A percentile compares a stretch with the other conserved stretches of the same genome.
Conservation (phyloP, 2,888 invertebrate genomes). For the Drosophila dives region DNA sequence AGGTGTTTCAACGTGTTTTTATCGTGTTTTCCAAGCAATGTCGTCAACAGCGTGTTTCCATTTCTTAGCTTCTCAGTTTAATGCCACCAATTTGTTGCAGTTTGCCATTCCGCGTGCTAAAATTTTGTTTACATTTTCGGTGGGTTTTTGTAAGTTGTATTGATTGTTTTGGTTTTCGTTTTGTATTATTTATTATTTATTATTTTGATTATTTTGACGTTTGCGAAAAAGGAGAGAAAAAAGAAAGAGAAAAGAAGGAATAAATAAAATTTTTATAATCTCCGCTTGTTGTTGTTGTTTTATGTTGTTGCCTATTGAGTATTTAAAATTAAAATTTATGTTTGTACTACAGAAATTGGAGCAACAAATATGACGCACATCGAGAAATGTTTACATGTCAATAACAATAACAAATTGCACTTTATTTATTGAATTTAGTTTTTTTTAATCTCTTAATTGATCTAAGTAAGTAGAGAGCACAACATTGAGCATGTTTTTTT, state of each 20-base stretch:
- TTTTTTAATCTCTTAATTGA: constrained; percentile 33
- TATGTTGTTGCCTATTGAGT: constrained; percentile 57
- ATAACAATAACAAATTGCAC: constrained; percentile 53
- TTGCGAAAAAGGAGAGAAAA: constrained; percentile 70
- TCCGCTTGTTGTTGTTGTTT: constrained; percentile 64
- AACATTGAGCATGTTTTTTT: constrained; percentile 58
- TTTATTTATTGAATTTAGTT: constrained; percentile 20
- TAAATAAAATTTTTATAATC: constrained; percentile 76
- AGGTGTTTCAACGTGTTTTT: constrained; percentile 9
- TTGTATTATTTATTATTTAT: constrained; percentile 30
- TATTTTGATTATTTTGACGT: constrained; percentile 39
- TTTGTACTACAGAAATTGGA: constrained; percentile 56
- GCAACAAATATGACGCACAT: constrained; percentile 63
- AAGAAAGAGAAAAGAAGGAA: constrained; percentile 77
- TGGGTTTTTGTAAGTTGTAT: constrained; percentile 33
- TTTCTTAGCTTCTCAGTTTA: constrained; percentile 47
- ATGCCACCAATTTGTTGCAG: constrained; percentile 51
- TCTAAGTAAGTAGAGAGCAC: constrained; percentile 46
- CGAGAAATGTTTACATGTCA: constrained; percentile 63
- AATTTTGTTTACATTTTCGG: constrained; percentile 29
- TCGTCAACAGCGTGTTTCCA: constrained; percentile 48
- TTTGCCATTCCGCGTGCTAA: constrained; percentile 39
- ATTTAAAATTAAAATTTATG: constrained; percentile 35
- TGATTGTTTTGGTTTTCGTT: constrained; percentile 22
- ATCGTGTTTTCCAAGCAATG: constrained; percentile 40